These are phyloP conservation scores for Meliscaeva auricollis DNA, from an alignment of 2,888 invertebrate genomes.

Conservation along the genomic window DNA sequence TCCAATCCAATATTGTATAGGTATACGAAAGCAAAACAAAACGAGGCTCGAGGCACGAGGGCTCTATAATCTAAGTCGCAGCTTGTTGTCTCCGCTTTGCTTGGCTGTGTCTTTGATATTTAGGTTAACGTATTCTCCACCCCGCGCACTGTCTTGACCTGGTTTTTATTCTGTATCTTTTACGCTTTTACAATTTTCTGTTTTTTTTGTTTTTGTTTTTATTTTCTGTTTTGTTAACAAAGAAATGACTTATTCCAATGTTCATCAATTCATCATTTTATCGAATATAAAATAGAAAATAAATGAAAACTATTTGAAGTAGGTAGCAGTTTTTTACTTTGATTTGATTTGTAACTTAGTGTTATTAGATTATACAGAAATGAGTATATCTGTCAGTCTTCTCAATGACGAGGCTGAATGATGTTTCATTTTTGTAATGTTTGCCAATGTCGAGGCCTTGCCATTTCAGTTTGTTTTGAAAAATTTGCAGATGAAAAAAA, in stretches of 20 bases:
- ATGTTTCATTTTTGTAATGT: background rate
- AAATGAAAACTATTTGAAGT: background rate
- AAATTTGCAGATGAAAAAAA: no score
- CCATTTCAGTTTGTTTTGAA: background rate
- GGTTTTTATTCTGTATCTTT: slow-evolving; percentile 50
- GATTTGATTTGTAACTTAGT: background rate
- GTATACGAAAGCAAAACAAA: slow-evolving; percentile 19
- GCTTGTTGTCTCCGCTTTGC: slow-evolving; percentile 40
- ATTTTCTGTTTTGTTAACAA: slow-evolving; percentile 6
- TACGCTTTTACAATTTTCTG: slow-evolving; percentile 37
- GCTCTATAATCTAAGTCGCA: slow-evolving; percentile 66
- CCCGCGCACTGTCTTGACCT: slow-evolving; percentile 62
- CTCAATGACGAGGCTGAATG: background rate
- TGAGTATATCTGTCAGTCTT: background rate
- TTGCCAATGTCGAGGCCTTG: slow-evolving; percentile 51
- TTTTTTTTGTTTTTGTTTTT: slow-evolving; percentile 5
- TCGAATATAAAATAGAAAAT: slow-evolving; percentile 30
- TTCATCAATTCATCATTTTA: slow-evolving; percentile 37
- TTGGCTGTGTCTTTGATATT: slow-evolving; percentile 62
- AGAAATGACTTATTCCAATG: slow-evolving; percentile 46
- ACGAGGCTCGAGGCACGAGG: slow-evolving; percentile 34
- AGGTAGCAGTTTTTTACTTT: background rate
- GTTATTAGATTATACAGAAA: slow-evolving; percentile 4
- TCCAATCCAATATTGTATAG: slow-evolving; percentile 24
- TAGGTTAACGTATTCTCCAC: slow-evolving; percentile 67